Conservation (phyloP, 2,797 vertebrate genomes). For the Thalassophryne amazonica region DNA sequence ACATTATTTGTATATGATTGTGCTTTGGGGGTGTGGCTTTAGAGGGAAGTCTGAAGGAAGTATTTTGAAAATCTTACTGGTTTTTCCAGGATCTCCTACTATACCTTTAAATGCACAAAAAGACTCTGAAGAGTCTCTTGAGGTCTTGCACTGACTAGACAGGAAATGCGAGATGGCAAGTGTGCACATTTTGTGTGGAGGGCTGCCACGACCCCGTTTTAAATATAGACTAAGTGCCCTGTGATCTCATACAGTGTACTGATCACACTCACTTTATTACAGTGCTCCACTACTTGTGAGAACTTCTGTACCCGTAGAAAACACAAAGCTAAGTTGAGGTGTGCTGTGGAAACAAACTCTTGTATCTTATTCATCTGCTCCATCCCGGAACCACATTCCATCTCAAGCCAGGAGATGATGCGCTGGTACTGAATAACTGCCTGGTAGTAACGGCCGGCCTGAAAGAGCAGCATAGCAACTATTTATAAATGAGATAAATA, state of each 20-base stretch:
- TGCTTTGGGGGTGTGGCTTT: too few species aligned
- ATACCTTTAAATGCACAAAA: too few species aligned
- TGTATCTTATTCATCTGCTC: slow-evolving; percentile 85
- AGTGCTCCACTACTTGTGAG: slow-evolving; percentile 86
- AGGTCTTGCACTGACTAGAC: too few species aligned
- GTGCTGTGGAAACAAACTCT: slow-evolving; percentile 82
- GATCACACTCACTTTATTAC: slow-evolving; percentile 83
- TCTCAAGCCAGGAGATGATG: slow-evolving; percentile 91
- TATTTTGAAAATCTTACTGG: too few species aligned
- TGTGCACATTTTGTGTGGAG: too few species aligned
- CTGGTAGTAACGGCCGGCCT: slow-evolving; percentile 86
- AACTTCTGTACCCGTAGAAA: slow-evolving; percentile 87
- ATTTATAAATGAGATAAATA: neutral
- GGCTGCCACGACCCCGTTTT: too few species aligned
- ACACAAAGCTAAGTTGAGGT: slow-evolving; percentile 94
- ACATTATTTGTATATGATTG: too few species aligned
- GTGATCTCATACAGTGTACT: neutral
- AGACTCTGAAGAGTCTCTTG: too few species aligned
- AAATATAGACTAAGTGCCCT: too few species aligned
- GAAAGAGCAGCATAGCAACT: slow-evolving; percentile 4
- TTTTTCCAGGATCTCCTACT: too few species aligned
- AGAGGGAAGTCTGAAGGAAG: too few species aligned
- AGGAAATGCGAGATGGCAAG: too few species aligned
- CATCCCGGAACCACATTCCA: slow-evolving; percentile 83
- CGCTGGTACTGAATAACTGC: slow-evolving; percentile 92